These are phyloP conservation scores for Hydropsyche tenuis DNA, from an alignment of 1,140 invertebrate species.

Conservation along the genomic window DNA sequence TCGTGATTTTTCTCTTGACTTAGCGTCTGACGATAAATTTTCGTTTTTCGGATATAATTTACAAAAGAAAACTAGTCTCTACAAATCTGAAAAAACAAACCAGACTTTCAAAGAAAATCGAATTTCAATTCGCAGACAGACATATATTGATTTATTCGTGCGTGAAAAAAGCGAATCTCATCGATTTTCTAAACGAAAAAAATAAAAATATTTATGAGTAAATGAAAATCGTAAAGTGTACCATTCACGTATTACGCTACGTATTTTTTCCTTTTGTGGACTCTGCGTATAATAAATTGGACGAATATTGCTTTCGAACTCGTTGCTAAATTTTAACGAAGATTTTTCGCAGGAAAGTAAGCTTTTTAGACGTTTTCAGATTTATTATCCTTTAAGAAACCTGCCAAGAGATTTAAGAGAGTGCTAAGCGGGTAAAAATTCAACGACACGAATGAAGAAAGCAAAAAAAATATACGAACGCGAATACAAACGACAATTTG, in stretches of 20 bases:
- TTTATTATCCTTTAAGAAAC: constrained; percentile 16
- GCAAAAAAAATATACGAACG: constrained; percentile 1
- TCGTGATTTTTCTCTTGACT: neutral
- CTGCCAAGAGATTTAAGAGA: constrained; percentile 15
- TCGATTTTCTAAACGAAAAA: neutral
- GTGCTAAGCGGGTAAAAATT: constrained; percentile 16
- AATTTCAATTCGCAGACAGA: too few species aligned
- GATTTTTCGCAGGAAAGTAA: constrained; percentile 7
- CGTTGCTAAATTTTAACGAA: neutral
- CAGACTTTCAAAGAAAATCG: too few species aligned
- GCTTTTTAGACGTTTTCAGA: neutral
- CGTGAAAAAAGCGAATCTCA: neutral
- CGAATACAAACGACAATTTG: neutral
- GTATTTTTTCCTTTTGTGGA: neutral
- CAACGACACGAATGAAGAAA: constrained; percentile 27
- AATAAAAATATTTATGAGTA: neutral
- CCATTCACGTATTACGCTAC: too few species aligned
- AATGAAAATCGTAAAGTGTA: neutral
- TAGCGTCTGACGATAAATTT: too few species aligned
- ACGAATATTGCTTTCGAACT: constrained; percentile 16
- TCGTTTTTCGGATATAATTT: too few species aligned
- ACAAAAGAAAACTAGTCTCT: too few species aligned
- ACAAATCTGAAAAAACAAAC: too few species aligned
- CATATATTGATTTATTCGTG: constrained; percentile 1
- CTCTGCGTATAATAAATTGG: constrained; percentile 7